Evolutionary conservation across 2,888 invertebrate genomes (phyloP), one percentile per base, ranked within the genome.

Genomic region (Macaria notata): DNA sequence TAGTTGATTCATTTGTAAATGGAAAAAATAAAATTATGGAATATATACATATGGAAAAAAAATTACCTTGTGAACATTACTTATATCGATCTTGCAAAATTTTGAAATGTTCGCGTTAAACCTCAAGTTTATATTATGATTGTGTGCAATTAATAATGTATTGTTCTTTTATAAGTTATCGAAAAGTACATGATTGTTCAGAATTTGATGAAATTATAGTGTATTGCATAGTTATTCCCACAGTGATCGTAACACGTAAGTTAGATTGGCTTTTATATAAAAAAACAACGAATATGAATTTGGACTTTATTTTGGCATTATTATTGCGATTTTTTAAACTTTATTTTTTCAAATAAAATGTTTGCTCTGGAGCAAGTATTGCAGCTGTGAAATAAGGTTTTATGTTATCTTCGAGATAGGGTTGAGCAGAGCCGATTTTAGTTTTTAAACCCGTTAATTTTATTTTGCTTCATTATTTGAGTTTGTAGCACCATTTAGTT

Each of bases 201-300:
- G 29, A 38, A 3, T 39, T 54, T 47, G 43, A 31, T 50, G 31
- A 41, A 19, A 19, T 19, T 19, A 45, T 43, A 8, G 42, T 52
- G 9, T 48, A 48, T 29, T 4, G 39, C 19, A 19, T 41, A 49
- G 45, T 31, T 47, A n/a, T 43, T 46, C 9, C 5, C 31, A 9
- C 47, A 39, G 46, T 41, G 39, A 49, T 52, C 36, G 42, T 49
- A 49, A 48, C 7, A 44, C 41, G 52, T 49, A 49, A 49, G 29
- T 31, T 49, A 45, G 38, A 57, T 57, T 53, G 53, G 49, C 49
- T 49, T 49, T 57, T 49, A 52, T 44, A 19, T 19, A 1, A 19
- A 19, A 29, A 53, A 48, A 62, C 62, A 62, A 59, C 62, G 62
- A 62, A 57, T 33, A 29, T 31, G 9, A 42, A 51, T 39, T 57